Evolutionary conservation across 2,113 vertebrate genomes (phyloP).

Genomic region (Limanda limanda): DNA sequence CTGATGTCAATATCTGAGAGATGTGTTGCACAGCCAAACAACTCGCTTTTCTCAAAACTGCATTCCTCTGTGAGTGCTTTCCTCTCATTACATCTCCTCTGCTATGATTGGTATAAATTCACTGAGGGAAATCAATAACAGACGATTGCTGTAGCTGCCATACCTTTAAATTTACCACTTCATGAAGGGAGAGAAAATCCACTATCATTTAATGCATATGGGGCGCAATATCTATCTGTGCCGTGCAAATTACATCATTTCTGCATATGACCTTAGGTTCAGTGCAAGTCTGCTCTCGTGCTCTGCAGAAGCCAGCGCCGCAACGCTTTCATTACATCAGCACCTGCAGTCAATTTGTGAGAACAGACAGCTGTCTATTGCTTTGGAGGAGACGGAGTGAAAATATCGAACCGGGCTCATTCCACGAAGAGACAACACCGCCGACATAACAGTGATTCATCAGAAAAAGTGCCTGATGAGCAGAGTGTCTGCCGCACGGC

Average conservation of each 20-base stretch:
- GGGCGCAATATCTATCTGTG: constrained; percentile 8
- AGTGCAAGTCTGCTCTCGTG: constrained; percentile 30
- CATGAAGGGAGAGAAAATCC: constrained; percentile 5
- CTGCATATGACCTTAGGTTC: constrained; percentile 64
- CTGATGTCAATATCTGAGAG: constrained; percentile 6
- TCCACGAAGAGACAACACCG: constrained; percentile 49
- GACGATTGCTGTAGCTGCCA: constrained; percentile 32
- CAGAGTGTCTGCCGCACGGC: constrained; percentile 49
- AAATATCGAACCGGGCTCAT: constrained; percentile 69
- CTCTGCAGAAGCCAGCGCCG: constrained; percentile 18
- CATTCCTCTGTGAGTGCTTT: neutral
- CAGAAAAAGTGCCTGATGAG: constrained; percentile 72
- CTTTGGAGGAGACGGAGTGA: constrained; percentile 67
- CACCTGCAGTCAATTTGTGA: constrained; percentile 67
- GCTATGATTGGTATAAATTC: neutral
- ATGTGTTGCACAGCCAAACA: constrained; percentile 9
- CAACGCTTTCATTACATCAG: constrained; percentile 64
- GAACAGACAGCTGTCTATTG: constrained; percentile 77
- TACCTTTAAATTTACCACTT: constrained; percentile 8
- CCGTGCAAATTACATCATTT: constrained; percentile 33
- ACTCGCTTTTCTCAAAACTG: constrained; percentile 7
- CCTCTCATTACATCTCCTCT: constrained; percentile 15
- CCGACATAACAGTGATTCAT: constrained; percentile 76
- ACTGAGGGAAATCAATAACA: constrained; percentile 44
- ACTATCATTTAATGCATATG: constrained; percentile 24